phyloP scores from a whole-genome alignment of 2,888 invertebrate genomes.

The Cephus runcator region DNA sequence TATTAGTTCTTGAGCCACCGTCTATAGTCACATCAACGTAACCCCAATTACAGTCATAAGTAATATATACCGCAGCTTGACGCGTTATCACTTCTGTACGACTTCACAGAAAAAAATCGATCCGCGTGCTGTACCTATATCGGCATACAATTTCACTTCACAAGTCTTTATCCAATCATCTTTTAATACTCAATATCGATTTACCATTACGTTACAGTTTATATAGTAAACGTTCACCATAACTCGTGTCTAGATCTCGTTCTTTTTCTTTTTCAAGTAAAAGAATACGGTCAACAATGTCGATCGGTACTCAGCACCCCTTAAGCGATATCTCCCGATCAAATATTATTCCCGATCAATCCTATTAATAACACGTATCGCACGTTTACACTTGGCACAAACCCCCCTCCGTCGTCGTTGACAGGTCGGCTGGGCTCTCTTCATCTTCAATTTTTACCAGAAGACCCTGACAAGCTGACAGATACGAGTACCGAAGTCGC shows the following conservation, averaged over 20 bases:
- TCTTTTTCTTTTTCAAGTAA: neutral
- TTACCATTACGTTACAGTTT: neutral
- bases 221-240: neutral
- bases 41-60: neutral
- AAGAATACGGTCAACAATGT: neutral
- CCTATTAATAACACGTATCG: neutral
- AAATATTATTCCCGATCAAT: neutral
- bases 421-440: neutral
- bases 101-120: neutral
- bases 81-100: neutral
- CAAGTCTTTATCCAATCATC: neutral
- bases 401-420: slow-evolving; percentile 33
- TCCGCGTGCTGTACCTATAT: neutral
- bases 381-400: neutral
- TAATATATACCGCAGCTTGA: neutral
- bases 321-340: neutral
- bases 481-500: neutral
- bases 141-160: neutral
- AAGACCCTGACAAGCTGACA: neutral
- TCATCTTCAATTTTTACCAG: neutral
- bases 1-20: neutral
- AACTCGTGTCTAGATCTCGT: neutral
- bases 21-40: neutral
- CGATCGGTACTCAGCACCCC: neutral
- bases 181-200: neutral